Base-by-base conservation (phyloP, 2,888 invertebrate species). In the Asteroscopus sphinx region DNA sequence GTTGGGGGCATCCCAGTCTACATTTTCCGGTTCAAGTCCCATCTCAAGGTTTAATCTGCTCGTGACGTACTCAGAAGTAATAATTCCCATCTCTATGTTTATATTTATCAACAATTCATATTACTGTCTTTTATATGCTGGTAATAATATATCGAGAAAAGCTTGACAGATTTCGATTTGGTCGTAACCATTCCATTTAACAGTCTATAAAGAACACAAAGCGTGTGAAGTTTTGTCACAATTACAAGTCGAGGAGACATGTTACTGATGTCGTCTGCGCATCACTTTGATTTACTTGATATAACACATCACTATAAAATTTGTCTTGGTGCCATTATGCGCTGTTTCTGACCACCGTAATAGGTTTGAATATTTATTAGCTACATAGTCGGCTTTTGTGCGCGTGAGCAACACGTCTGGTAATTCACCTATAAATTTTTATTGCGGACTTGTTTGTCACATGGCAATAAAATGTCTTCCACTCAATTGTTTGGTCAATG, bases 401-500 rank as follows among this genome's bases (percentile, higher is more conserved):
- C 21, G 32, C 33, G 17, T 45, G 41, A 30, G 35, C 9, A 54
- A 8, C 15, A 48, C 28, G 16, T 32, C 33, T 25, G 32, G 40
- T 62, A 40, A 57, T 40, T 52, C 48, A 66, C 63, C 36, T 52
- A 62, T 53, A 41, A 5, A 0, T 30, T 61, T 52, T 52, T 68
- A 68, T 58, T 42, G 13, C 35, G n/a, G 13, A 32, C 47, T 63
- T 37, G 30, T 63, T 40, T 60, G 53, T 48, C 39, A 32, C 15
- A 52, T 30, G 33, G 36, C 37, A 46, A 59, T 66, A 64, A 53
- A 64, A 26, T 13, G 25, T n/a, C n/a, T 15, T 9, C 30, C 33
- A 42, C 45, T 66, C 52, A 63, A 65, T 63, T 59, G 46, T 47
- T 42, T 16, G 60, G 54, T 60, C 67, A 67, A 67, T 47, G 47